These are phyloP conservation scores for Hippocampus mohnikei DNA, from an alignment of 2,113 vertebrate genomes.

Conservation along the genomic window DNA sequence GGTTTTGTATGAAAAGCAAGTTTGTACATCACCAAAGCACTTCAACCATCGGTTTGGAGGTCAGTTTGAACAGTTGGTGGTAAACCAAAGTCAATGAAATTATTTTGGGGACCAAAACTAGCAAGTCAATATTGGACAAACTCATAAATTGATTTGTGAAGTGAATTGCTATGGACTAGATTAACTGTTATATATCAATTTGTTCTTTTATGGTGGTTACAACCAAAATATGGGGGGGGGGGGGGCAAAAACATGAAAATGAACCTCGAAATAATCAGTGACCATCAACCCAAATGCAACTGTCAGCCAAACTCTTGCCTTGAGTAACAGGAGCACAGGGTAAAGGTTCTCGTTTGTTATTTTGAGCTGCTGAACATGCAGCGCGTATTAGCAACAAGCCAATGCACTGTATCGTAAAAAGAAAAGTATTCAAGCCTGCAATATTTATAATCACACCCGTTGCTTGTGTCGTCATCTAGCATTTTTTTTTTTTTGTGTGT, in stretches of 20 bases:
- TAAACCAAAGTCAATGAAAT: not conserved
- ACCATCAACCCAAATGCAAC: constrained; percentile 19
- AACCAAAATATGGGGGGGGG: too few relatives aligned
- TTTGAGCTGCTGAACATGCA: not conserved
- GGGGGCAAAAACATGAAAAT: not conserved
- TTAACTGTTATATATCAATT: too few relatives aligned
- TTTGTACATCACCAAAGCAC: too few relatives aligned
- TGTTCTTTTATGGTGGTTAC: too few relatives aligned
- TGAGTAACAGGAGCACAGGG: constrained; percentile 3
- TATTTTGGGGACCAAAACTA: too few relatives aligned
- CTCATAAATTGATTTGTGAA: too few relatives aligned
- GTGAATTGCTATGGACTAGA: too few relatives aligned
- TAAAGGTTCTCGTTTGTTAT: constrained; percentile 4
- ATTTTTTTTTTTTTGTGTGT: too few relatives aligned
- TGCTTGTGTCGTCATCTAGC: too few relatives aligned
- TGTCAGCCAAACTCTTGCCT: constrained; percentile 3
- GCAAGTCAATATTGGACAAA: too few relatives aligned
- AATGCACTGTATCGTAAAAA: not conserved
- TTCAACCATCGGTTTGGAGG: too few relatives aligned
- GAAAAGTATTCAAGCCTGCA: not conserved
- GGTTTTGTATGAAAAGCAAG: too few relatives aligned
- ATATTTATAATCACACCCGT: not conserved
- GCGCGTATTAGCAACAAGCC: not conserved
- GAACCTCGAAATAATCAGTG: constrained; percentile 3
- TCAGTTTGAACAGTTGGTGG: constrained; percentile 33